Evolutionary conservation across 1,140 invertebrate species (phyloP).

Genomic region (Metopolophium dirhodum): DNA sequence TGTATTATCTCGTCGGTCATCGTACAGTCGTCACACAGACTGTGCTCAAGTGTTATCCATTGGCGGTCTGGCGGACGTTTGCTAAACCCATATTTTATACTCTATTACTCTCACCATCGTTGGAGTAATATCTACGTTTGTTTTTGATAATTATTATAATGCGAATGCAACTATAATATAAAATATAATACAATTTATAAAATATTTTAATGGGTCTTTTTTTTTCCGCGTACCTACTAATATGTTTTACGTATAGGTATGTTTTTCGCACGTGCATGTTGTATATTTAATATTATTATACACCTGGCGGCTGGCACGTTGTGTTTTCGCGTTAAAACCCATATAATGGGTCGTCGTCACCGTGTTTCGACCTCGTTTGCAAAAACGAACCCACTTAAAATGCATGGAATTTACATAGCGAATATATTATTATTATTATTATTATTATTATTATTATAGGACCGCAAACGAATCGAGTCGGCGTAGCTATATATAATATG

Average conservation of each 20-base stretch:
- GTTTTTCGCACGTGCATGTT: neutral
- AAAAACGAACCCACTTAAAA: neutral
- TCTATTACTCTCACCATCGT: too few species aligned
- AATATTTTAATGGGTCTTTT: neutral
- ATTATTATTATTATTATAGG: neutral
- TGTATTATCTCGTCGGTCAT: too few species aligned
- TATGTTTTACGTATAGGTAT: neutral
- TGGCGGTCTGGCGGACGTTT: too few species aligned
- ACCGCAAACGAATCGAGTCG: neutral
- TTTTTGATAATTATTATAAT: neutral
- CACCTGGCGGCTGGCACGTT: neutral
- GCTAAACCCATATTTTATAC: neutral
- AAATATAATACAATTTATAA: neutral
- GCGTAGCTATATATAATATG: neutral
- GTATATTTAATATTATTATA: neutral
- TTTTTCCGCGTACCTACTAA: neutral
- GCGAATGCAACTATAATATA: neutral
- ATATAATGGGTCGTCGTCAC: neutral
- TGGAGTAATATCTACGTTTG: too few species aligned
- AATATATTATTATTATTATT: too few species aligned
- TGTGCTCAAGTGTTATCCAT: too few species aligned
- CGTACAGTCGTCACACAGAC: too few species aligned
- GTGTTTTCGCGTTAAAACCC: conserved; percentile 5
- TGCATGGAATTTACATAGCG: neutral
- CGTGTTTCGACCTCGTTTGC: neutral